Evolutionary conservation across 2,797 vertebrate species (phyloP), one percentile per base, ranked within the genome.

Genomic region (Poeciliopsis turneri): DNA sequence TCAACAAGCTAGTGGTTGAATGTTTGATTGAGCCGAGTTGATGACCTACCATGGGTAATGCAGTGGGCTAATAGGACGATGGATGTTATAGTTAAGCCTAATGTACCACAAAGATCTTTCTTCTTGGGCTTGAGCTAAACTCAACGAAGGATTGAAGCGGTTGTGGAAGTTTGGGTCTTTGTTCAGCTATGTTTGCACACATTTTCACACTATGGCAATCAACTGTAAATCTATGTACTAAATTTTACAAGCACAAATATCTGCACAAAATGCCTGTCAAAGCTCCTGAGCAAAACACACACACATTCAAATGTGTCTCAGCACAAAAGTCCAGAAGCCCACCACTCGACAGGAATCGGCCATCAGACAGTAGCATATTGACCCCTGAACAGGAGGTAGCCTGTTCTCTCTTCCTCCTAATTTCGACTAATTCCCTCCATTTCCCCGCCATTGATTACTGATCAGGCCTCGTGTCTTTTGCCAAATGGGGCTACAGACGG

Each of bases 381-480:
- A 95, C 93, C 92, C 84, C 76, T 77, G 87, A 89, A 90, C 93
- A 91, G 91, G 78, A 87, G 91, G 87, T 83, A 84, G 90, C 82
- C 91, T 94, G 89, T 94, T 92, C 84, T 90, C 89, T 89, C 87
- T 88, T 93, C 87, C 88, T 89, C 86, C 93, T 95, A 95, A 95
- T 96, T 95, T 94, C 89, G 89, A 92, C 89, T 95, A 95, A 96
- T 96, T 95, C 92, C 88, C 86, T 90, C 94, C 85, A 95, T 95
- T 95, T 96, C 91, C 92, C 86, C 82, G 81, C 86, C 92, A 96
- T 96, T 96, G 96, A 96, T 96, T 95, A 94, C 90, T 89, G 92
- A 95, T 96, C 94, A 94, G 91, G 71, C 86, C 82, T 73, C 57
- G 85, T 92, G 89, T 92, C 90, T 87, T 91, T 80, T 84, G 89